Evolutionary conservation across 2,797 vertebrate species (phyloP).

Genomic region (Steatocranus sp.): DNA sequence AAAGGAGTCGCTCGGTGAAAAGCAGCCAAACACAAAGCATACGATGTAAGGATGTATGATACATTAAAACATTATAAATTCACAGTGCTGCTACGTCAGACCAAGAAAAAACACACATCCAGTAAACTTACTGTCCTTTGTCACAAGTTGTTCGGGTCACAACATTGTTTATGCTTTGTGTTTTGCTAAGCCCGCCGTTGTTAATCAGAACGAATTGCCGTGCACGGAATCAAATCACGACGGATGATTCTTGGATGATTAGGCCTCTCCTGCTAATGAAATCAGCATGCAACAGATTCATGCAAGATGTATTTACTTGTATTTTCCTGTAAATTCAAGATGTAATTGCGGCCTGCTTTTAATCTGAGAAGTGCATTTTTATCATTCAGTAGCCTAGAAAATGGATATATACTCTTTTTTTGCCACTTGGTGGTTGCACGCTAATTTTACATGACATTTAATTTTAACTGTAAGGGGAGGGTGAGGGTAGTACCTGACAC

Average conservation of each 20-base stretch:
- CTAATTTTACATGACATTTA: constrained; percentile 1
- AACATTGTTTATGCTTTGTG: constrained; percentile 49
- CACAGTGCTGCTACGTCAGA: background rate
- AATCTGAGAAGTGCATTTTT: background rate
- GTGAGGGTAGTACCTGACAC: background rate
- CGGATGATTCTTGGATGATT: constrained; percentile 36
- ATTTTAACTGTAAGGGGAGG: background rate
- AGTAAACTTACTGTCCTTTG: background rate
- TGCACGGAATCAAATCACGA: constrained; percentile 25
- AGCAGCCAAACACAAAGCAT: background rate
- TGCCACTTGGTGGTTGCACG: background rate
- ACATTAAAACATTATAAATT: background rate
- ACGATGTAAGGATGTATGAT: background rate
- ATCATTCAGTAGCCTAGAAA: background rate
- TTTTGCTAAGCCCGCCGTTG: constrained; percentile 30
- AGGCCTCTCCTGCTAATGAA: constrained; percentile 17
- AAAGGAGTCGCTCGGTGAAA: background rate
- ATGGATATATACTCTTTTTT: background rate
- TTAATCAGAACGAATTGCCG: constrained; percentile 33
- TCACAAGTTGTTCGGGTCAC: background rate
- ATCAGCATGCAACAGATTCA: constrained; percentile 26
- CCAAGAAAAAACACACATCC: background rate
- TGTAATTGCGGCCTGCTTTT: background rate
- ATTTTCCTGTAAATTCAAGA: constrained; percentile 31
- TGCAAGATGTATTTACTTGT: background rate